Evolutionary conservation across 2,113 vertebrate genomes (phyloP), one percentile per base, ranked within the genome.

Genomic region (Ochotona princeps): DNA sequence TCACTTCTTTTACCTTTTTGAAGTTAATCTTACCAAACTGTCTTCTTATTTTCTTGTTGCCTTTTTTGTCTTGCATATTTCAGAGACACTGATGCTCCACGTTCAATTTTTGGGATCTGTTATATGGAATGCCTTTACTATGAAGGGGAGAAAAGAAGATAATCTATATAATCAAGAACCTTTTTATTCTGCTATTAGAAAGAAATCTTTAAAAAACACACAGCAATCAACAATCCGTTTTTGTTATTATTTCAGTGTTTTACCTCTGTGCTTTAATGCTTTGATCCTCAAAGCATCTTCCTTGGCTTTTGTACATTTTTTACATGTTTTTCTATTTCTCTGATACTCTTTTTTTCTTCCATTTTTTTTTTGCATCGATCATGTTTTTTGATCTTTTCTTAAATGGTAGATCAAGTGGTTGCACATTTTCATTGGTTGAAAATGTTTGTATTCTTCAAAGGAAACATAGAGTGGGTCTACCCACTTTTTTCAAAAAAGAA

Each of bases 291-390:
- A 99, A 99, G 98, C 98, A 99, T 98, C 98, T 97, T 97, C 98
- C 98, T 99, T 99, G 99, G 99, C 99, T 99, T 98, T 99, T 99
- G 99, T 99, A 96, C 98, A 98, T 98, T 98, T 97, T 98, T 98
- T 98, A 98, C 98, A 98, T 98, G 98, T 98, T 98, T 99, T 99
- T 99, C 98, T 98, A 98, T 98, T 99, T 99, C 98, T 98, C 98
- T 98, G 98, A 98, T 98, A 98, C 98, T 99, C 99, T 99, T 99
- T 98, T 97, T 98, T 99, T 99, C 98, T 99, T 99, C 98, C 98
- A 99, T 99, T 98, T 99, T 98, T 98, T 99, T 99, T 98, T 99
- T 98, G 98, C 99, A 99, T 99, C 95, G 98, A 98, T 98, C 98
- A 98, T 99, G 97, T 96, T 99, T 99, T 99, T 99, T 99, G 98